Conservation (phyloP, 64 coral and sea anemone species). For the Trachythela sp. region DNA sequence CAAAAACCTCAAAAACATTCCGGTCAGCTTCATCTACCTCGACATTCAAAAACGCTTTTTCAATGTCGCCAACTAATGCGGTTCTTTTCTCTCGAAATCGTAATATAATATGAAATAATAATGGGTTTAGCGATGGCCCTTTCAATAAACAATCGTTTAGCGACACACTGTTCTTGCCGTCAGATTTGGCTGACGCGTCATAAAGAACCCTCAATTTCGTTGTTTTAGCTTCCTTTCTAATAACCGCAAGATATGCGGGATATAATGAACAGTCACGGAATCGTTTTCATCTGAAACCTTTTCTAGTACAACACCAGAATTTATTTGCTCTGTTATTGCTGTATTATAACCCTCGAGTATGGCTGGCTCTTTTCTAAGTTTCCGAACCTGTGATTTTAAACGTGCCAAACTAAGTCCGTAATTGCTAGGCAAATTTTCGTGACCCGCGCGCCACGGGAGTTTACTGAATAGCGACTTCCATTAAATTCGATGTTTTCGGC, state of each 20-base stretch:
- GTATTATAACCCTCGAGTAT: neutral
- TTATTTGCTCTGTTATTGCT: neutral
- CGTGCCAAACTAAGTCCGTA: neutral
- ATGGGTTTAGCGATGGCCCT: constrained; percentile 34
- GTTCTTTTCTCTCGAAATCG: constrained; percentile 20
- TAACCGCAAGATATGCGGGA: constrained; percentile 29
- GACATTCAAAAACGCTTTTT: constrained; percentile 42
- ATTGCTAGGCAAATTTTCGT: neutral
- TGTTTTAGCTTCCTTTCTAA: constrained; percentile 34
- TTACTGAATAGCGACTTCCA: neutral
- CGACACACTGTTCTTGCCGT: neutral
- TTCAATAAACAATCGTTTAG: constrained; percentile 46
- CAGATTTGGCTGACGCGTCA: constrained; percentile 20
- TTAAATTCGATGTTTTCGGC: no score
- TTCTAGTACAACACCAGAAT: neutral
- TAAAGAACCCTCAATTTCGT: constrained; percentile 21
- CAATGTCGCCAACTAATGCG: constrained; percentile 30
- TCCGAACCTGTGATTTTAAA: neutral
- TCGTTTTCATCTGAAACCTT: neutral
- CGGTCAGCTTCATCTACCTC: constrained; percentile 35
- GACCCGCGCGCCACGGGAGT: neutral
- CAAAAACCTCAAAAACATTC: constrained; percentile 34
- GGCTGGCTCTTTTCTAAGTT: neutral
- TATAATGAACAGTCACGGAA: neutral
- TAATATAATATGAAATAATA: constrained; percentile 37